Base-by-base conservation (phyloP, 2,797 vertebrate species). In the Darevskia mixta region DNA sequence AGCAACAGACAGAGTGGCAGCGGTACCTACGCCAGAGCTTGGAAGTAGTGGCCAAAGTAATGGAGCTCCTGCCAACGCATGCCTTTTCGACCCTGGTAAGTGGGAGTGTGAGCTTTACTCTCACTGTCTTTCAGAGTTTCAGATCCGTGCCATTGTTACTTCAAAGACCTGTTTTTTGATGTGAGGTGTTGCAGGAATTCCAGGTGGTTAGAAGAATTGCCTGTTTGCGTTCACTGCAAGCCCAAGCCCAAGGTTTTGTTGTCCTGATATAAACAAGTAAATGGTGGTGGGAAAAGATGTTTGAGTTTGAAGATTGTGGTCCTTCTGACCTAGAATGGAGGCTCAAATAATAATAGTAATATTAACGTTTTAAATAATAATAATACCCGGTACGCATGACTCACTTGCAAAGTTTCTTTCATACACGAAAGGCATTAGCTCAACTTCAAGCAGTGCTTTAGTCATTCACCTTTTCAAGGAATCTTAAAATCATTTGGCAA, bases 1-100 rank as follows among this genome's bases (percentile, higher is more conserved):
- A 99, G 99, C 98, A 99, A 97, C 99, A 99, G 95, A 99, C 99
- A 0, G 99, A 99, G 95, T 99, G 99, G 99, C 99, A 99, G 95
- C 97, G 97, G 95, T 99, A 99, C 97, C 96, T 99, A 94, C 98
- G 98, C 95, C 99, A 99, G 97, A 99, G 99, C 97, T 96, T 99
- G 96, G 99, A 99, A 95, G 98, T 99, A 35, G 98, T 99, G 96
- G 98, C 98, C 96, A 99, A 98, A 97, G 99, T 99, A 96, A 99
- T 99, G 98, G 99, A 99, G 95, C 98, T 99, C 79, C 97, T 99
- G 90, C 99, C 99, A 88, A 99, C 98, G n/a, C 98, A 99, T 86
- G 98, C 98, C 69, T 99, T 99, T 95, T 97, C 98, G 87, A 98
- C 98, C 1, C 96, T 99, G 92, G 99, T 99, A 97, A 97, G 94